phyloP scores from a whole-genome alignment of 2,888 invertebrate genomes.

The Sarcophaga rosellei region DNA sequence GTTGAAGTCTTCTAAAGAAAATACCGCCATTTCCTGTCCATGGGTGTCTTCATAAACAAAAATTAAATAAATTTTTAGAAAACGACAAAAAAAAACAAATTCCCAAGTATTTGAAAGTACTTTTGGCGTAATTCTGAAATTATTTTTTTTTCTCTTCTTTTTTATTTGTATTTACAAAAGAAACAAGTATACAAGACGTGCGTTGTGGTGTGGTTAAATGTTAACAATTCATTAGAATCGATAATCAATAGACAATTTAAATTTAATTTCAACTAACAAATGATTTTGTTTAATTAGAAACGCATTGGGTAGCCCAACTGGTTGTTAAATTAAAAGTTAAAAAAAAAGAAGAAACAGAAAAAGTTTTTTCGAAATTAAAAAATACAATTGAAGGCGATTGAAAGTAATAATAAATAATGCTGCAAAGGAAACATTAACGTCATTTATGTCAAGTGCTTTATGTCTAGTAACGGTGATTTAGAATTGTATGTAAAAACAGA shows the following conservation, averaged over 20 bases:
- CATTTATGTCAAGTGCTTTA: neutral
- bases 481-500: neutral
- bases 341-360: neutral
- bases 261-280: slow-evolving; percentile 41
- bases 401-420: neutral
- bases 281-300: slow-evolving; percentile 49
- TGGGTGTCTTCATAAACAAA: slow-evolving; percentile 30
- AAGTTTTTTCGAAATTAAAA: neutral
- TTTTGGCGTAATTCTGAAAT: neutral
- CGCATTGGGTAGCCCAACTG: slow-evolving; percentile 46
- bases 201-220: neutral
- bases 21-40: slow-evolving; percentile 64
- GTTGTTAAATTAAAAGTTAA: slow-evolving; percentile 2
- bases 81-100: neutral
- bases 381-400: neutral
- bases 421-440: neutral
- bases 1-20: slow-evolving; percentile 13
- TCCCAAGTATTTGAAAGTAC: neutral
- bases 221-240: neutral
- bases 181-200: neutral
- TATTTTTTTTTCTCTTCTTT: neutral
- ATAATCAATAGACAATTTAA: slow-evolving; percentile 24
- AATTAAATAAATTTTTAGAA: neutral
- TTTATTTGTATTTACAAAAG: neutral
- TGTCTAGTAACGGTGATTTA: neutral